Conservation (phyloP, 2,888 invertebrate species). For the Tiphia femorata region DNA sequence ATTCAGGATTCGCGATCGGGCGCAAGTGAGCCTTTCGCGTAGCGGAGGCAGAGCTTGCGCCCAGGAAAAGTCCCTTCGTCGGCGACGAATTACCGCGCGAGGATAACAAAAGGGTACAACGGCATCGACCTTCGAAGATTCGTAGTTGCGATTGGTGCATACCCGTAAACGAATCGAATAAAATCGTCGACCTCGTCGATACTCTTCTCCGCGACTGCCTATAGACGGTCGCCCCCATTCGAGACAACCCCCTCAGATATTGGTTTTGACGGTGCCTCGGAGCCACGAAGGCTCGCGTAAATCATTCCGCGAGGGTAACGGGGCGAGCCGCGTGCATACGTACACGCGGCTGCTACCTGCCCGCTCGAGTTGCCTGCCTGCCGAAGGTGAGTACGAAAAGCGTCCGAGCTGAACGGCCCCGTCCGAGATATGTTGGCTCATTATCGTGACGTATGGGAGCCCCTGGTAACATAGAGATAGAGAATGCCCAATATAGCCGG, state of each 20-base stretch:
- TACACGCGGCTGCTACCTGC: constrained; percentile 5
- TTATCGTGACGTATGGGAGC: constrained; percentile 62
- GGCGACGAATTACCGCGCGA: too few species aligned
- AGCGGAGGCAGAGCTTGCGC: too few species aligned
- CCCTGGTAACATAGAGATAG: constrained; percentile 34
- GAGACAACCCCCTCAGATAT: constrained; percentile 56
- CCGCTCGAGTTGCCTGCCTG: background rate
- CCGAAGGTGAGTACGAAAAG: constrained; percentile 19
- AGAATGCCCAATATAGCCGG: constrained; percentile 15
- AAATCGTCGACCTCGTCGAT: too few species aligned
- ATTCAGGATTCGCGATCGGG: too few species aligned
- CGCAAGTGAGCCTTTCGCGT: background rate
- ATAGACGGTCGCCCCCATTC: constrained; percentile 31
- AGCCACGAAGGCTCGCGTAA: constrained; percentile 52
- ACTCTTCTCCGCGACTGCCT: too few species aligned
- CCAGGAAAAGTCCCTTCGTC: too few species aligned
- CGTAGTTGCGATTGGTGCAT: too few species aligned
- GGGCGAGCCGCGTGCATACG: constrained; percentile 30
- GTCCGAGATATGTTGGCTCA: constrained; percentile 53
- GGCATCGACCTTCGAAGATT: too few species aligned
- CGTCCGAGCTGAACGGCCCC: constrained; percentile 29
- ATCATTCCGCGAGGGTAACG: constrained; percentile 49
- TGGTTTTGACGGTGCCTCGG: constrained; percentile 59
- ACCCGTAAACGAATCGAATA: too few species aligned
- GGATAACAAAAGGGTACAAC: too few species aligned